Evolutionary conservation across 2,113 vertebrate species (phyloP).

Genomic region (Erinaceus europaeus): DNA sequence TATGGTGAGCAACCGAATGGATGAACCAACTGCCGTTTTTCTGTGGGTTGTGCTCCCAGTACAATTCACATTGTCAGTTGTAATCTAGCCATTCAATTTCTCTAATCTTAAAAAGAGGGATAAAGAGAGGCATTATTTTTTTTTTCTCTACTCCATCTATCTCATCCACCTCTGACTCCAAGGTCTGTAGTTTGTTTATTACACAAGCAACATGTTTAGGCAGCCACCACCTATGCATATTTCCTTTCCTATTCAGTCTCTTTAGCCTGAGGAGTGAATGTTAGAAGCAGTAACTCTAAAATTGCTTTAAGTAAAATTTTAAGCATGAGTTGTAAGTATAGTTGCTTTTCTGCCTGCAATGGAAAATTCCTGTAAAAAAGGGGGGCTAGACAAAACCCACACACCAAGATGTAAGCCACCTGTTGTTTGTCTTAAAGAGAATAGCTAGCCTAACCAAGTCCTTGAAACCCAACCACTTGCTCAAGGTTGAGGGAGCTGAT

Average conservation of each 20-base stretch:
- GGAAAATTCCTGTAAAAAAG: too few species aligned
- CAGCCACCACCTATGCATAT: background rate
- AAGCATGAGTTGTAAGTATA: too few species aligned
- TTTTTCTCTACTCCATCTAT: background rate
- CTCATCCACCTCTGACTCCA: background rate
- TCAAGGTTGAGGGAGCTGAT: too few species aligned
- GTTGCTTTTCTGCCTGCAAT: too few species aligned
- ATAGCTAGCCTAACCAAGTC: too few species aligned
- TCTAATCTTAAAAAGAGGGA: background rate
- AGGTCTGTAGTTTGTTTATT: background rate
- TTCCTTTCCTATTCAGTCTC: background rate
- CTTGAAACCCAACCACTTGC: too few species aligned
- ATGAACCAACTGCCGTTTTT: background rate
- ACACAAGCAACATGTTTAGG: background rate
- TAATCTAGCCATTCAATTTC: background rate
- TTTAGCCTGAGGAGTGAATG: background rate
- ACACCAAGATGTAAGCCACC: too few species aligned
- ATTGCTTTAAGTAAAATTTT: too few species aligned
- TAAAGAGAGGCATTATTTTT: background rate
- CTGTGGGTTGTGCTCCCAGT: background rate
- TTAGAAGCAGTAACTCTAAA: too few species aligned
- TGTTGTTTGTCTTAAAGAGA: too few species aligned
- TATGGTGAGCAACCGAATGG: background rate
- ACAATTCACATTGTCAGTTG: background rate
- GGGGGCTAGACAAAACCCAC: too few species aligned